Base-by-base conservation (phyloP, 2,797 vertebrate genomes). In the Momotus momota region DNA sequence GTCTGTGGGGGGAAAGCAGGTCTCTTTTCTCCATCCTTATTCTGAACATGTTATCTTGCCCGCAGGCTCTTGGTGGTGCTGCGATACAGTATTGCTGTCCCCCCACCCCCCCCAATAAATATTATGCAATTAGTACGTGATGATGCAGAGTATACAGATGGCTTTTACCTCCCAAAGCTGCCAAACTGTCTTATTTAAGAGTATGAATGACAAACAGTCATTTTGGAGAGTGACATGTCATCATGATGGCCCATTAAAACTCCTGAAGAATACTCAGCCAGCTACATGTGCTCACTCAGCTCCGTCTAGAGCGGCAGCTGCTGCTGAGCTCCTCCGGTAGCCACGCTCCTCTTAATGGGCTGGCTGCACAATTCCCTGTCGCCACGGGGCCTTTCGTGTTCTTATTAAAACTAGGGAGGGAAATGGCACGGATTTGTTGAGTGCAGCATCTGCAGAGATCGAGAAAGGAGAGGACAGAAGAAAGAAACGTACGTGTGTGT, bases 181-280 rank as follows among this genome's bases (percentile, higher is more conserved):
- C 75, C 95, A 93, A 96, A 83, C 74, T 71, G 58, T 89, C 92
- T 93, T 97, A 35, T 93, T 96, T 83, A 95, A 79, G 88, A 64
- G 33, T 41, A 12, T 66, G 94, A 95, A 73, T 96, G 93, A 96
- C 93, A 96, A 94, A 89, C 22, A 95, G 64, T 81, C 66, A 79
- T 95, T 97, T 90, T 81, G 43, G 86, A 91, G 88, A 94, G 70
- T 81, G 92, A 81, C 78, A 78, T 94, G 93, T 74, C 90, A 83
- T 89, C 86, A 85, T 92, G 93, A 96, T 84, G 85, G 69, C 60
- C 89, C 90, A 95, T 95, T 96, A 96, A 95, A 95, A 91, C 89
- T 93, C 84, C 78, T 93, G 60, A 81, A 93, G 79, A 83, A 88
- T 74, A 81, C 89, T 93, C 82, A 94, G 62, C 51, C 15, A 2